Evolutionary conservation across 1,140 invertebrate genomes (phyloP).

Genomic region (Samia ricini): DNA sequence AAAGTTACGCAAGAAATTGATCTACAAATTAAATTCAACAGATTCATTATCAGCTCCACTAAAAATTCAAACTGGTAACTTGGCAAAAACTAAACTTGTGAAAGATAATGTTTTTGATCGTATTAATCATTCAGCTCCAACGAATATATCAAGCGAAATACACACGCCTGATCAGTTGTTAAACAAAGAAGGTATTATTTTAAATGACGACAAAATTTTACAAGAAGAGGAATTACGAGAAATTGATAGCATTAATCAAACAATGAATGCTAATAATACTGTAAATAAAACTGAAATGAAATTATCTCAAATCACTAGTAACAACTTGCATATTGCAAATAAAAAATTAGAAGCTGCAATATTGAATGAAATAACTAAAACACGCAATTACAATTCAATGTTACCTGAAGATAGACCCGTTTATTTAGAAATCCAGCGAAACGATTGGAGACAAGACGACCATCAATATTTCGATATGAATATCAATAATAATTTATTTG

Average conservation of each 20-base stretch:
- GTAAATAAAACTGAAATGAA: conserved; percentile 5
- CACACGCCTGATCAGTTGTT: background rate
- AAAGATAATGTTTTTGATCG: background rate
- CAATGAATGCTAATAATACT: background rate
- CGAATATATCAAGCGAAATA: background rate
- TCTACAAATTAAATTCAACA: background rate
- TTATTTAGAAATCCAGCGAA: conserved; percentile 56
- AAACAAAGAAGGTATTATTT: background rate
- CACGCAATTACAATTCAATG: conserved; percentile 34
- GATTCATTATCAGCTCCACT: background rate
- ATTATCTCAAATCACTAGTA: background rate
- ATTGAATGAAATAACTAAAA: background rate
- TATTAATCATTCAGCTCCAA: background rate
- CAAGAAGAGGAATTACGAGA: conserved; percentile 9
- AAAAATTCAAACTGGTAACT: background rate
- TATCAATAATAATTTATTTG: conserved; percentile 36
- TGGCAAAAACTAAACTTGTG: background rate
- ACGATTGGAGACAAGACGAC: conserved; percentile 44
- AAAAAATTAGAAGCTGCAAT: background rate
- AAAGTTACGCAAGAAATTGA: background rate
- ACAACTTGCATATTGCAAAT: background rate
- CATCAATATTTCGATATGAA: conserved; percentile 41
- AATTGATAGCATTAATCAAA: background rate
- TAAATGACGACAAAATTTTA: background rate
- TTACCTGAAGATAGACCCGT: conserved; percentile 36